Base-by-base conservation (phyloP, 2,888 invertebrate genomes). In the Steromphala cineraria region DNA sequence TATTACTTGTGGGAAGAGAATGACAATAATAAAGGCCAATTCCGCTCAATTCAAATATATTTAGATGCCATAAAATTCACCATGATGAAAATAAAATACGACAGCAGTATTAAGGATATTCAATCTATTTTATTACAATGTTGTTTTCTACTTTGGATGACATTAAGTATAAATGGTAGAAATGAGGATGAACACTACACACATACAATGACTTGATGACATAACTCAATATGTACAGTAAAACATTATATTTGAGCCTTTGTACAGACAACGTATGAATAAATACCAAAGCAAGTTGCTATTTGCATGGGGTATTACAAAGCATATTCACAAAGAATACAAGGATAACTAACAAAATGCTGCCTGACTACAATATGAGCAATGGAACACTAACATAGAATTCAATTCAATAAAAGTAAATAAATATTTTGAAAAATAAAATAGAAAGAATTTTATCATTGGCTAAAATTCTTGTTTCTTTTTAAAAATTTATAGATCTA, bases 131-230 rank as follows among this genome's bases (percentile, higher is more conserved):
- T 71, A 31, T 36, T 71, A 36, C 36, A 71, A 36, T 71, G 36
- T 71, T n/a, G 28, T 71, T 71, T 71, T 71, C 31, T 71, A 36
- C 31, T 71, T 36, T 40, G 28, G 40, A 31, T 71, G 71, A 71
- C 36, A 36, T 71, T 31, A 71, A 71, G 71, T 71, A 71, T 71
- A 71, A 71, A 71, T 71, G 71, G 36, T 71, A 31, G 10, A 36
- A 36, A 71, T 71, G 71, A 40, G 3, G 19, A 36, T 71, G 40
- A 31, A 71, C 40, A 71, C 36, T 5, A 24, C n/a, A 71, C 31
- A n/a, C 71, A 40, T 19, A 19, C 19, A n/a, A 40, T 40, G 40
- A 71, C 71, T n/a, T 71, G 71, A 36, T 36, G 71, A 36, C 40
- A 17, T 17, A 19, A 19, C 31, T 71, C 31, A 36, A 71, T 71